Evolutionary conservation across 2,113 vertebrate species (phyloP).

Genomic region (Mobula hypostoma): DNA sequence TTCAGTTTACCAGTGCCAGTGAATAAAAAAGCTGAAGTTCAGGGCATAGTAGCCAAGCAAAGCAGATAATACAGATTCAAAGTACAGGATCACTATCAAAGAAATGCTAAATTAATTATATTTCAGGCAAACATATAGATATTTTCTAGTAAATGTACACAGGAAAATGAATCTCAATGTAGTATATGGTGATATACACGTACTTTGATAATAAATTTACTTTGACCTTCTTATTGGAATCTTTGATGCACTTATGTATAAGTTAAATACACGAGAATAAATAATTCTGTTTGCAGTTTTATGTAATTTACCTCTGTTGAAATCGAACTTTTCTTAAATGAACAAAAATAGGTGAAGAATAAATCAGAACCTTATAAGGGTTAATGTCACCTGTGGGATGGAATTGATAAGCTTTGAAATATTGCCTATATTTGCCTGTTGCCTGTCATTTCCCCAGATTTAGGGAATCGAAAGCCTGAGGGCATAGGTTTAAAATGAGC

Average conservation of each 20-base stretch:
- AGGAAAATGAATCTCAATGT: too few species aligned
- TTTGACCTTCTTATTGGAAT: background rate
- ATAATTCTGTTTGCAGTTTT: background rate
- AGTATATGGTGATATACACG: too few species aligned
- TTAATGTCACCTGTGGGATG: background rate
- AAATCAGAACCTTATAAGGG: background rate
- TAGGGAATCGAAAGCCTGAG: too few species aligned
- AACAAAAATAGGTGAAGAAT: background rate
- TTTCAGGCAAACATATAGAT: background rate
- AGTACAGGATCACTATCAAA: background rate
- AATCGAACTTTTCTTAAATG: background rate
- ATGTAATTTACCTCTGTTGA: background rate
- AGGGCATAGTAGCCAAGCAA: background rate
- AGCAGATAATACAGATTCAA: background rate
- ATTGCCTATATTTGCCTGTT: background rate
- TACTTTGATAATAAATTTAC: too few species aligned
- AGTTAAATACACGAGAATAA: background rate
- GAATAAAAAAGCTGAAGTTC: background rate
- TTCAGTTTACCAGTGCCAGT: background rate
- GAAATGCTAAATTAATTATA: background rate
- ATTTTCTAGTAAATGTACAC: too few species aligned
- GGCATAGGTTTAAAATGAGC: too few species aligned
- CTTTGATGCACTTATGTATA: background rate
- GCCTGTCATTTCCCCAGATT: too few species aligned
- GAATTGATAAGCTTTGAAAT: background rate